These are phyloP conservation scores for Cariama cristata DNA, from an alignment of 2,113 vertebrate genomes.

Conservation along the genomic window DNA sequence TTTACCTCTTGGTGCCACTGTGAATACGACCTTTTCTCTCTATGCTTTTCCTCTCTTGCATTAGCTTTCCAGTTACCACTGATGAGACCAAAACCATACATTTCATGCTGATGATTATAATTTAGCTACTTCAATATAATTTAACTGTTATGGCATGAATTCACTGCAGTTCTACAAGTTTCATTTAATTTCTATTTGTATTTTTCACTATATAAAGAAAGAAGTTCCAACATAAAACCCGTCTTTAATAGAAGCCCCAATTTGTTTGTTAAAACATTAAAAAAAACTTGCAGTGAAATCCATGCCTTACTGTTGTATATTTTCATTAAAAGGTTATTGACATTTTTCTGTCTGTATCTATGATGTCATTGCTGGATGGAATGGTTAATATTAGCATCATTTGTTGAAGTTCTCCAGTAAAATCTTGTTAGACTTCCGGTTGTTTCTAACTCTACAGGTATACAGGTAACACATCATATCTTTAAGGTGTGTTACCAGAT, in stretches of 20 bases:
- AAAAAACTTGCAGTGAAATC: conserved; percentile 4
- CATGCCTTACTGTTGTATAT: conserved; percentile 19
- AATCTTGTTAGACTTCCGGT: neutral
- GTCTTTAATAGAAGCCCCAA: neutral
- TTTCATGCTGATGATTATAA: conserved; percentile 59
- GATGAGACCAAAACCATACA: conserved; percentile 35
- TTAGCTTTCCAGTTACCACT: conserved; percentile 5
- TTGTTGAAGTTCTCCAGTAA: neutral
- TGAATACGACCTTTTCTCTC: conserved; percentile 43
- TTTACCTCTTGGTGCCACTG: conserved; percentile 83
- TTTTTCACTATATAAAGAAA: neutral
- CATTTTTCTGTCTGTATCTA: neutral
- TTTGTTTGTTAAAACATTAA: neutral
- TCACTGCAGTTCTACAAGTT: conserved; percentile 36
- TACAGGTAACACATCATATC: neutral
- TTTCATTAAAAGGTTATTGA: conserved; percentile 36
- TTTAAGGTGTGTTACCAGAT: neutral
- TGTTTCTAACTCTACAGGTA: neutral
- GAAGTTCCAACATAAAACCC: neutral
- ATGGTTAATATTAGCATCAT: neutral
- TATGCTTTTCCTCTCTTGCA: conserved; percentile 14
- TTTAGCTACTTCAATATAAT: conserved; percentile 43
- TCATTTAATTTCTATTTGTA: neutral
- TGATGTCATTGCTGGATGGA: neutral
- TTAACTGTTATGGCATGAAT: conserved; percentile 45